Base-by-base conservation (phyloP, 2,888 invertebrate species). In the Mayetiola destructor region DNA sequence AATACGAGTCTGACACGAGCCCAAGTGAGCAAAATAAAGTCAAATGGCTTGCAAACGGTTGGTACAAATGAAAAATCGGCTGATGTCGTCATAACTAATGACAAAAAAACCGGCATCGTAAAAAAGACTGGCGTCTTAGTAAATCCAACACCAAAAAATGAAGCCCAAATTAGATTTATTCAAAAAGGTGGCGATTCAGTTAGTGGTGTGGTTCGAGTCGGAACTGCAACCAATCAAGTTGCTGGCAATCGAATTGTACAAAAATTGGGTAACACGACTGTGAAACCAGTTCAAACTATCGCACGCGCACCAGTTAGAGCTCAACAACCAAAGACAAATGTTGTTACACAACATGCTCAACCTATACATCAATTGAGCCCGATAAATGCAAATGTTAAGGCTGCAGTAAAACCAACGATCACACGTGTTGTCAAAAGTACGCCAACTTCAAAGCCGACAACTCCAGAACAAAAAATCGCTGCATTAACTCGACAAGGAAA, bases 401-500 rank as follows among this genome's bases (percentile, higher is more conserved):
- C 32, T 32, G 32, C 32, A 8, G n/a, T 35, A 20, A 56, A 52
- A 12, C 21, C 53, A 36, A 55, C 56, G 18, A 42, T 56, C 18
- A 53, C 27, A 12, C 65, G 66, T 48, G 64, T 62, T 16, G 60
- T 59, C 3, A 57, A 59, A 56, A 60, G 42, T 9, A 10, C 32
- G 27, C 48, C 57, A n/a, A 58, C 58, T 20, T 48, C 48, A n/a
- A 58, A 59, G 20, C 57, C 56, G 16, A 67, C 70, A 18, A 70
- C 71, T 10, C 71, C 72, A 0, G 72, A 72, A 58, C 70, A 72
- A 58, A 72, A 71, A 64, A 72, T 71, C 29, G 59, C 71, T 8
- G 75, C 77, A 27, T 69, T 76, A 1, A 76, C 77, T 1, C 76
- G 76, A 65, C 76, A 67, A 64, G 77, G 63, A 62, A 77, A 68